Evolutionary conservation across 2,888 invertebrate genomes (phyloP), one percentile per base, ranked within the genome.

Genomic region (Linnaemya vulpina): DNA sequence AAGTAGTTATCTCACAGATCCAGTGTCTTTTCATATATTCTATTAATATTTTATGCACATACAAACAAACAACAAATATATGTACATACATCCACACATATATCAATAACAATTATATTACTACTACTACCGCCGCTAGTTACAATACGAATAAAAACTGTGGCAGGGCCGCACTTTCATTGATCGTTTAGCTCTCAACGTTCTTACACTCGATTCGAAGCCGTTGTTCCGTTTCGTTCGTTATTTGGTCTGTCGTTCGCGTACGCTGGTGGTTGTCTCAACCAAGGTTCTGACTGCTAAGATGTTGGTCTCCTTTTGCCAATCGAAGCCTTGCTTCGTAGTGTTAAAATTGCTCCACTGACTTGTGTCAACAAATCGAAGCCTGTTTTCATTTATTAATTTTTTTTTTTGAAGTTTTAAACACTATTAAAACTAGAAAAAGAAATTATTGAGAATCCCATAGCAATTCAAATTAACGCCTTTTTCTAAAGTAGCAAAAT

Each of bases 301-400:
- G 90, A 92, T 92, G 92, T 89, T 92, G 89, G 91, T 89, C 88
- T 91, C 89, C 88, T 91, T 90, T 89, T 89, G 91, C 90, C 89
- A 88, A 89, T 90, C 92, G 92, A 92, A 92, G 92, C 92, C 89
- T 89, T 88, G 92, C 92, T 92, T 92, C 92, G 91, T 91, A 89
- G 91, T 91, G 88, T 89, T 92, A 92, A 92, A 92, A 92, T 91
- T 92, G 90, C 92, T 92, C 88, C 90, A 89, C 88, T 92, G 90
- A 81, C 65, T 71, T 49, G 71, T 60, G 38, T 62, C 25, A 30
- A 53, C n/a, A 58, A 20, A 17, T 46, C 10, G 20, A 30, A 22
- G 25, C 35, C 53, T 25, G 63, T 46, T 55, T 43, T 53, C 17
- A 30, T 30, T 62, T 30, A 40, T 40, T 1, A 1, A 38, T 35